Evolutionary conservation across 2,888 invertebrate species (phyloP), one percentile per base, ranked within the genome.

Genomic region (Parelbella ahira): DNA sequence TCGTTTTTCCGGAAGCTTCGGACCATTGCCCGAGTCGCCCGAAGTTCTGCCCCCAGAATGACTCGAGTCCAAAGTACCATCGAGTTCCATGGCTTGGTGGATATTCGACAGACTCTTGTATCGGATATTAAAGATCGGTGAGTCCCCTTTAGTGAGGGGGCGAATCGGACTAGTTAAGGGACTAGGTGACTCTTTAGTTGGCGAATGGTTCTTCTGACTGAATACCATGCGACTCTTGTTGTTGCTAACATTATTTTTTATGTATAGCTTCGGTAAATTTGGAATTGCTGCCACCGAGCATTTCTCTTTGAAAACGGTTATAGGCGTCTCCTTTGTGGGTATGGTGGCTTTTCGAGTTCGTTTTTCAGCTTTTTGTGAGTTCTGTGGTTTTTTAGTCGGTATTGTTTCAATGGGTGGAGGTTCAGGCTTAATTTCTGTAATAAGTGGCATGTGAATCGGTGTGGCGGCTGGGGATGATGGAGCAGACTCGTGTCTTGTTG

Each of bases 381-480:
- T 80, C 1, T 84, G 53, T 9, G 92, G 88, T 72, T 94, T 94
- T 73, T 94, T 94, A 21, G 94, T 92, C 0, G 96, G 96, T 59
- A 96, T 96, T 0, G 96, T 96, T 83, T 96, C 96, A 60, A 96
- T 95, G 5, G 96, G 96, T 20, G 96, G 96, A 36, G 96, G 96
- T 82, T 95, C 94, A 37, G 96, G 96, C 79, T 94, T 93, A 33
- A 89, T 89, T 76, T 90, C 90, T 6, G 82, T 77, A 51, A 88
- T 84, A 19, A 88, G 49, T 37, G 88, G 88, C 82, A 88, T 87
- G 52, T 88, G 88, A 6, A 88, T 90, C 47, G 87, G 90, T 46
- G 77, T 90, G 1, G 77, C 89, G 7, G 70, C 91, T 47, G 78
- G 88, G 23, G 83, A 90, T 53, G 84, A 82, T 60, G 83, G 91